These are phyloP conservation scores for Triplophysa yarkandensis DNA, from an alignment of 2,797 vertebrate genomes.

Conservation along the genomic window DNA sequence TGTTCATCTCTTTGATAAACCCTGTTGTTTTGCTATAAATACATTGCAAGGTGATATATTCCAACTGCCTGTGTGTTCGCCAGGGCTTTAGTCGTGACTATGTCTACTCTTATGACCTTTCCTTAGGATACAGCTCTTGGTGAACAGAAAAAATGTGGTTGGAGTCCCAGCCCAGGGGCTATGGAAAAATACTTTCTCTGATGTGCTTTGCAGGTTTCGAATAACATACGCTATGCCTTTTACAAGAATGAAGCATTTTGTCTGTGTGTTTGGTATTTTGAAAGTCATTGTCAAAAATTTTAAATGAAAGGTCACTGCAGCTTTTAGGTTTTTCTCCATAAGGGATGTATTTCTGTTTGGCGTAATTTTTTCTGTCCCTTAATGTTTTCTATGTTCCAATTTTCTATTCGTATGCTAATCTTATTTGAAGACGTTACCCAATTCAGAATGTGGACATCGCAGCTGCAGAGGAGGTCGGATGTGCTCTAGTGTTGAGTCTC, in stretches of 20 bases:
- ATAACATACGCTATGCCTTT: neutral
- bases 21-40: conserved; percentile 34
- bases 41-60: conserved; percentile 9
- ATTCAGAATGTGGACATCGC: conserved; percentile 39
- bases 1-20: neutral
- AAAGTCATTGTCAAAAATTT: neutral
- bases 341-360: neutral
- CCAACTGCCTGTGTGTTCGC: neutral
- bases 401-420: conserved; percentile 11
- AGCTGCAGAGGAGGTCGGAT: conserved; percentile 57
- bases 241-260: neutral
- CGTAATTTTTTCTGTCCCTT: too few species aligned
- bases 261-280: conserved; percentile 8
- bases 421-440: neutral
- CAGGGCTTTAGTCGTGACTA: conserved; percentile 1
- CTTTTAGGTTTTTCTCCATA: neutral
- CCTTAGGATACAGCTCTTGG: conserved; percentile 7
- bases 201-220: neutral
- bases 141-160: neutral
- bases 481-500: conserved; percentile 12
- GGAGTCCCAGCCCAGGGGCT: neutral
- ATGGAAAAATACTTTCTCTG: neutral
- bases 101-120: conserved; percentile 25
- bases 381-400: neutral
- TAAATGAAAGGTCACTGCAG: neutral